phyloP scores from a whole-genome alignment of 2,797 vertebrate genomes.

The Thunnus albacares region DNA sequence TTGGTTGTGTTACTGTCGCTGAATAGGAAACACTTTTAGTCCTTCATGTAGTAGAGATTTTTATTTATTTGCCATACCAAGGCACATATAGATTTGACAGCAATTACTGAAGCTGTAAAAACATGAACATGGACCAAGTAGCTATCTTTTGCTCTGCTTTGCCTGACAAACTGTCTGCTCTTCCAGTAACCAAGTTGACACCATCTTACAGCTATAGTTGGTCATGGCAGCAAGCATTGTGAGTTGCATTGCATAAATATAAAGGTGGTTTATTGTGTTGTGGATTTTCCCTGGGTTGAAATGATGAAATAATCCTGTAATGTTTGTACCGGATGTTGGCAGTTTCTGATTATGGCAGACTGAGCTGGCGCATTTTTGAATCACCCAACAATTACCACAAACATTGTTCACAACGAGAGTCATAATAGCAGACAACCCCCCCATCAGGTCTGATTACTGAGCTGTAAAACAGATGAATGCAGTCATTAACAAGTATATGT shows the following conservation, averaged over 20 bases:
- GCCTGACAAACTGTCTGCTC: conserved; percentile 9
- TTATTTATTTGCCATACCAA: neutral
- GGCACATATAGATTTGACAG: neutral
- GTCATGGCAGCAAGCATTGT: neutral
- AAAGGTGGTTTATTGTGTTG: conserved; percentile 19
- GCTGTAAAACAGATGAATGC: neutral
- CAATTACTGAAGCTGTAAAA: neutral
- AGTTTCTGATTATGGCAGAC: neutral
- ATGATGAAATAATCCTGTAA: conserved; percentile 56
- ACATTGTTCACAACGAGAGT: conserved; percentile 4
- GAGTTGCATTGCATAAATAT: conserved; percentile 8
- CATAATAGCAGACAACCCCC: conserved; percentile 6
- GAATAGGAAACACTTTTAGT: conserved; percentile 6
- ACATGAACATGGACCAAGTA: neutral
- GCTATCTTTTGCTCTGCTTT: neutral
- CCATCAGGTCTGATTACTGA: conserved; percentile 12
- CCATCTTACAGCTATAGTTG: neutral
- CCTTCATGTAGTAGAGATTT: neutral
- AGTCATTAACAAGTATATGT: accelerated
- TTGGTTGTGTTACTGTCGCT: conserved; percentile 17
- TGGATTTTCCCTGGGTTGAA: conserved; percentile 23
- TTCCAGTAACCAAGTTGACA: neutral
- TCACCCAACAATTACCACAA: conserved; percentile 7
- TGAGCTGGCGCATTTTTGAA: neutral
- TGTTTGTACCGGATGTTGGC: neutral